Evolutionary conservation across 2,113 vertebrate genomes (phyloP).

Genomic region (Lepus timidus): DNA sequence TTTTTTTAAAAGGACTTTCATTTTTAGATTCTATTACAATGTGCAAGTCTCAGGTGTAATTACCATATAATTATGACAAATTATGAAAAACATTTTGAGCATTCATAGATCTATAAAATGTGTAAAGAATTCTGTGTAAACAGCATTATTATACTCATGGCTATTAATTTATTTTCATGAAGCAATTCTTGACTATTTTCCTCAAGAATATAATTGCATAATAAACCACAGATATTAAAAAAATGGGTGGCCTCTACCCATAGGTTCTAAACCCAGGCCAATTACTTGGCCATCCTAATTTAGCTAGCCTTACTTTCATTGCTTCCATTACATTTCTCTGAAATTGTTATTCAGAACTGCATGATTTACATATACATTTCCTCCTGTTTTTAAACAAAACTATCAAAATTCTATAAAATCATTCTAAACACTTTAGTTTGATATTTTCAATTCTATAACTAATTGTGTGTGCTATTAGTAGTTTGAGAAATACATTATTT

Average conservation of each 20-base stretch:
- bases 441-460: conserved; percentile 59
- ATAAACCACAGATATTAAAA: conserved; percentile 26
- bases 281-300: conserved; percentile 47
- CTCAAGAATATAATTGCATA: conserved; percentile 61
- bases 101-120: conserved; percentile 72
- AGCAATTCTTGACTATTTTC: conserved; percentile 63
- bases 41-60: conserved; percentile 53
- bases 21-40: conserved; percentile 78
- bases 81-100: conserved; percentile 63
- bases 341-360: conserved; percentile 51
- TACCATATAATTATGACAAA: conserved; percentile 70
- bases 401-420: conserved; percentile 76
- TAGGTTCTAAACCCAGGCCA: conserved; percentile 22
- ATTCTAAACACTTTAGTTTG: conserved; percentile 49
- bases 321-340: conserved; percentile 15
- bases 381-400: conserved; percentile 65
- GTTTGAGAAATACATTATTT: conserved; percentile 53
- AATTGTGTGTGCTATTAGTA: neutral
- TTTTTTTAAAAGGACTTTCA: conserved; percentile 72
- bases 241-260: conserved; percentile 46
- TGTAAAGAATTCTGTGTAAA: conserved; percentile 74
- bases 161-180: conserved; percentile 72
- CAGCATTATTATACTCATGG: conserved; percentile 63
- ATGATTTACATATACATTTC: conserved; percentile 70
- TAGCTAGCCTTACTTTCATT: neutral